Base-by-base conservation (phyloP, 2,888 invertebrate species). In the Aleiodes alternator region DNA sequence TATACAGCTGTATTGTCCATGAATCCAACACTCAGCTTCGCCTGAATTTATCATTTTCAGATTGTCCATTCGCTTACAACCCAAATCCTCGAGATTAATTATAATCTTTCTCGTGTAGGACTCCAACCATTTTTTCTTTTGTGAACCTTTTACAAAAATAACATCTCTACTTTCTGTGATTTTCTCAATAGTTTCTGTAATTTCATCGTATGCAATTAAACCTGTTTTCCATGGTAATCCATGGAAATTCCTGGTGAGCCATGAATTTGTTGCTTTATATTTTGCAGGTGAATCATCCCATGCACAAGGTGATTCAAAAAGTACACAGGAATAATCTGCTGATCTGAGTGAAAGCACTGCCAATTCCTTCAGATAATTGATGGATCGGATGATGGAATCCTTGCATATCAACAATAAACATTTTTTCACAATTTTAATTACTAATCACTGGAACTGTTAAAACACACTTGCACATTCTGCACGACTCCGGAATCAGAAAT, bases 261-360 rank as follows among this genome's bases (percentile, higher is more conserved):
- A 72, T n/a, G 23, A 14, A n/a, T n/a, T n/a, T n/a, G n/a, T n/a
- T n/a, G n/a, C n/a, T n/a, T n/a, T n/a, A n/a, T n/a, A n/a, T n/a
- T n/a, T n/a, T n/a, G n/a, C n/a, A n/a, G n/a, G n/a, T n/a, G n/a
- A n/a, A n/a, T n/a, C n/a, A n/a, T n/a, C 57, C 72, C 66, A 76
- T n/a, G 38, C 50, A 16, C 72, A 66, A 29, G 79, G 73, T 23
- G 73, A 66, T 51, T 77, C 68, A 31, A 79, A 79, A 11, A 71
- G 66, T 12, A 69, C 68, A 9, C 71, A 69, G 0, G 72, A 57
- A 31, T 77, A 68, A 9, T 55, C 69, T 16, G 73, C 55, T 23
- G 73, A 50, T 11, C 71, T 23, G n/a, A 71, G 16, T n/a, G n/a
- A n/a, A 4, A n/a, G n/a, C 4, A 74, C 12, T 0, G 74, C 77